These are phyloP conservation scores for Sibirionetta formosa DNA, from an alignment of 2,797 vertebrate genomes.

Conservation along the genomic window DNA sequence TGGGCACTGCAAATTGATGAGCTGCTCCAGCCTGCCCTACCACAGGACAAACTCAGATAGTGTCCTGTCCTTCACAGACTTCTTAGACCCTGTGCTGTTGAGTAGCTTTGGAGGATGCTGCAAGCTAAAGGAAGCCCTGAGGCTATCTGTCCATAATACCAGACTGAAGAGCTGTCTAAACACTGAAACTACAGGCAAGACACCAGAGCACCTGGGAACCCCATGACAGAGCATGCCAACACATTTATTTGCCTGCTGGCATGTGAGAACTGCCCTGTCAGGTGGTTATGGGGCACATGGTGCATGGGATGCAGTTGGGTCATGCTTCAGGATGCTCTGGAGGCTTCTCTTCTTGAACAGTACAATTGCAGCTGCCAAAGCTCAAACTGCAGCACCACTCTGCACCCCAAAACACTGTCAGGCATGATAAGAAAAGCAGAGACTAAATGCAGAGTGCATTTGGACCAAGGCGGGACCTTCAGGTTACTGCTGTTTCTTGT, in stretches of 20 bases:
- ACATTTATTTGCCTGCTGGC: too few species aligned
- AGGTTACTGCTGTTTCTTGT: background rate
- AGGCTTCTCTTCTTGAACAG: background rate
- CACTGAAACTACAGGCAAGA: background rate
- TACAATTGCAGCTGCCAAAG: background rate
- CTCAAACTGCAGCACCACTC: background rate
- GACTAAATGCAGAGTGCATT: background rate
- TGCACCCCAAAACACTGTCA: background rate
- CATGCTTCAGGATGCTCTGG: background rate
- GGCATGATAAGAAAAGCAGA: background rate
- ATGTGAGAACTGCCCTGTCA: background rate
- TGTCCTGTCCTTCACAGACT: background rate
- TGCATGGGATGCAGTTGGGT: background rate
- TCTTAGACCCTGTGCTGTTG: background rate
- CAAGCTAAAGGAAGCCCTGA: background rate
- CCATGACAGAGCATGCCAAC: background rate
- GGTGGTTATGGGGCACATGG: background rate
- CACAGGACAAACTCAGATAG: background rate
- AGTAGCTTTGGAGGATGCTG: slow-evolving; percentile 1
- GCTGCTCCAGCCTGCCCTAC: background rate
- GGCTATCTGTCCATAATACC: background rate
- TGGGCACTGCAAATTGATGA: slow-evolving; percentile 22
- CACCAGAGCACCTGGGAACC: background rate
- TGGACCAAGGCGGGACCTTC: background rate
- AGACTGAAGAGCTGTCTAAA: background rate